Evolutionary conservation across 2,888 invertebrate genomes (phyloP), one percentile per base, ranked within the genome.

Genomic region (Gastrophysa polygoni): DNA sequence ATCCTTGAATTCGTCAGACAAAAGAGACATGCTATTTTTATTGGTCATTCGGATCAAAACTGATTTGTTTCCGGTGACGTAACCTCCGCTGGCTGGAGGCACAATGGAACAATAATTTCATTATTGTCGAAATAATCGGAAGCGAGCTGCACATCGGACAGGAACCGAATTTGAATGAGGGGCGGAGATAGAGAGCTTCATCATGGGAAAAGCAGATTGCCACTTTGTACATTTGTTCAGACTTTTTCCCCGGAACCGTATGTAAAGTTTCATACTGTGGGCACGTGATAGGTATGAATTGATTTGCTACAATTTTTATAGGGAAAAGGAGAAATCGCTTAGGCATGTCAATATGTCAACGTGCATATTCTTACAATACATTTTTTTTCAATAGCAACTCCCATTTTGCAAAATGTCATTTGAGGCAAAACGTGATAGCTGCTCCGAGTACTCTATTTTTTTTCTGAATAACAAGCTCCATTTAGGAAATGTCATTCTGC

Each of bases 31-130:
- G 47, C 34, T 56, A 51, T 63, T 52, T 56, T 59, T 51, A 59
- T 63, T 56, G 51, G 47, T 28, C 63, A 57, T 55, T 59, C 61
- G 63, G 65, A 68, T 68, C 54, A 61, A 63, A 63, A 59, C 63
- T 76, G 76, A 78, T 77, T 78, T 77, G 77, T 74, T 78, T 78
- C 77, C 77, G 76, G 63, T 67, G 57, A 62, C 54, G 24, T 50
- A 61, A 24, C 61, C 51, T 61, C 57, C 68, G 73, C 71, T 71
- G 65, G 51, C 71, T 62, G 54, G 38, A 38, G 65, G 54, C 67
- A 75, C 74, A 76, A 76, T 74, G 69, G 75, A 71, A 72, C 72
- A 72, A 75, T 74, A 71, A 75, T 75, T 76, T 72, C 69, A 70
- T 73, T 70, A 72, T 68, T 67, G 70, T 71, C 70, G 73, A 72